Percentiles rank a stretch among this genome's conserved stretches.
These are phyloP conservation scores for Thera britannica DNA, from an alignment of 2,888 invertebrate species.

Conservation along the genomic window DNA sequence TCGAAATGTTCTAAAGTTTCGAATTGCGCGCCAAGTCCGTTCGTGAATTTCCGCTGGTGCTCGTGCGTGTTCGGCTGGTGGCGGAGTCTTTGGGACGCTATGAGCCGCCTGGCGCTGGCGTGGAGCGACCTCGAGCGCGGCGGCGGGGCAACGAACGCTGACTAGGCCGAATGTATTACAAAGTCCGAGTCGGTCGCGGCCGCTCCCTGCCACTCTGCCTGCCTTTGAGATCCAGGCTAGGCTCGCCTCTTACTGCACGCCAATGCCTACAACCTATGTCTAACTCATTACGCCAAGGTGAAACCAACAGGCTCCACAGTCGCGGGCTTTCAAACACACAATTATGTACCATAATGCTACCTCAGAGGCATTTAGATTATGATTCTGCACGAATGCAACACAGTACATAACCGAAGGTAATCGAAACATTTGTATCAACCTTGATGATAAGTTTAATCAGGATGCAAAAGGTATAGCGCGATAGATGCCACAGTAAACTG, in stretches of 20 bases:
- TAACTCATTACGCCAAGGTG: conserved; percentile 77
- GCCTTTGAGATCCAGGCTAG: conserved; percentile 80
- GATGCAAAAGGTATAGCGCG: neutral
- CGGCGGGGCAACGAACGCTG: conserved; percentile 80
- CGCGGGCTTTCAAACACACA: conserved; percentile 35
- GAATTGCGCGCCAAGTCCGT: conserved; percentile 54
- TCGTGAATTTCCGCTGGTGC: conserved; percentile 22
- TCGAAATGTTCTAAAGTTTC: conserved; percentile 40
- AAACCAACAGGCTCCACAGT: conserved; percentile 62
- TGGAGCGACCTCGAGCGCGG: conserved; percentile 72
- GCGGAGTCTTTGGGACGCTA: conserved; percentile 40
- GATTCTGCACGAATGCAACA: conserved; percentile 12
- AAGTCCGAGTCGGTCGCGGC: conserved; percentile 79
- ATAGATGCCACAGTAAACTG: too few species aligned
- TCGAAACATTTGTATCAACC: neutral
- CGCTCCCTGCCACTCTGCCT: conserved; percentile 80
- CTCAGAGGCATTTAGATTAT: conserved; percentile 11
- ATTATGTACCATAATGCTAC: conserved; percentile 23
- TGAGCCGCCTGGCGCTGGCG: conserved; percentile 51
- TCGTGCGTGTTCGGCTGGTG: conserved; percentile 53
- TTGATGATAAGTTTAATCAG: neutral
- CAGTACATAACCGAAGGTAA: neutral
- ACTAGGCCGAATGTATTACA: conserved; percentile 84
- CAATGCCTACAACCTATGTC: conserved; percentile 67
- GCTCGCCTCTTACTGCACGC: conserved; percentile 77